These are phyloP conservation scores for Phymanthus crucifer DNA, from an alignment of 92 coral and sea anemone species.

Conservation along the genomic window DNA sequence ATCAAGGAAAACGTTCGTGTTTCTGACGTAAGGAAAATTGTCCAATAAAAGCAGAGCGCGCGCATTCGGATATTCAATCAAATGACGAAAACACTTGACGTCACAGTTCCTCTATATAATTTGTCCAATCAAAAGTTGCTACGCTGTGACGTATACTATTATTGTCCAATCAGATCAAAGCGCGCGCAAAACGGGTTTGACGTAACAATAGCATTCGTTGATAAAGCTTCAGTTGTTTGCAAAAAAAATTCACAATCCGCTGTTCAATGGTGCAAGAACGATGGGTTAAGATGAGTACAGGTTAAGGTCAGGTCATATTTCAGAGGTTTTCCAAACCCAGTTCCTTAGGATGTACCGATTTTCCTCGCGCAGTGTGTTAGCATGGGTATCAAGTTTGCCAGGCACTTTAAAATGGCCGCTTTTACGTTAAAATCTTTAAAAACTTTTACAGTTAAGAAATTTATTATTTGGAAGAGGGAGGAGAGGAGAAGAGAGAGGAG, in stretches of 20 bases:
- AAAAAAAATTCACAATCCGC: too few species aligned
- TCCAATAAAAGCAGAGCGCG: not conserved
- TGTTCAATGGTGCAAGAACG: too few species aligned
- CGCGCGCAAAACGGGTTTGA: not conserved
- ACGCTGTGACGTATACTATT: too few species aligned
- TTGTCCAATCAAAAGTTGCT: too few species aligned
- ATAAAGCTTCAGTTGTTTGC: not conserved
- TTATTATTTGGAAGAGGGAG: not conserved
- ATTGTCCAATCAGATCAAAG: not conserved
- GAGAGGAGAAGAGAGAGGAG: not conserved
- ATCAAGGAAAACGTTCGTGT: not conserved
- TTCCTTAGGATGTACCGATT: not conserved
- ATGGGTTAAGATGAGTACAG: too few species aligned
- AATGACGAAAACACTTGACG: too few species aligned
- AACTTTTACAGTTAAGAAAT: not conserved
- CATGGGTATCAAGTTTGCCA: too few species aligned
- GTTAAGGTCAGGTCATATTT: too few species aligned
- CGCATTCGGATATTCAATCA: too few species aligned
- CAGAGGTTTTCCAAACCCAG: not conserved
- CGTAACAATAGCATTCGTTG: not conserved
- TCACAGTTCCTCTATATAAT: too few species aligned
- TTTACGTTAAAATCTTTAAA: not conserved
- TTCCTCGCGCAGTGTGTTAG: not conserved
- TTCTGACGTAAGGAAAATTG: too few species aligned
- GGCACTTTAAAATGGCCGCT: too few species aligned